Evolutionary conservation across 2,797 vertebrate species (phyloP).

Genomic region (Falco cherrug): DNA sequence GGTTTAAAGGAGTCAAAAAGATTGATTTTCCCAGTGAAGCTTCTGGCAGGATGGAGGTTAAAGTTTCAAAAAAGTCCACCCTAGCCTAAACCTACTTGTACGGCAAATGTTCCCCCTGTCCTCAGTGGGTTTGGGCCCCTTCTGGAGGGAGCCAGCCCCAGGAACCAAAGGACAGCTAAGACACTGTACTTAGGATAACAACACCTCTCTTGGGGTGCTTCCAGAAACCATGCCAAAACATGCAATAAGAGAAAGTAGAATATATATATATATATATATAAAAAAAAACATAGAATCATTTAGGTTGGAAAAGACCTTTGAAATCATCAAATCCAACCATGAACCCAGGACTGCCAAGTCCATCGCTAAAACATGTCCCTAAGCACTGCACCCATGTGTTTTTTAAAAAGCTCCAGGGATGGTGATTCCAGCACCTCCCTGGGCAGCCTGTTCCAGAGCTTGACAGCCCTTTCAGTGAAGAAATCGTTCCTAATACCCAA

Average conservation of each 20-base stretch:
- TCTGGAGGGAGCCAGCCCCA: neutral
- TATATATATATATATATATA: too few species aligned
- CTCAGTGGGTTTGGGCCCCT: neutral
- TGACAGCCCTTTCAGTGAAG: too few species aligned
- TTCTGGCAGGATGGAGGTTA: neutral
- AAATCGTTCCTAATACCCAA: too few species aligned
- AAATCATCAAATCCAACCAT: too few species aligned
- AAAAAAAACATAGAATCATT: too few species aligned
- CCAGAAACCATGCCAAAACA: neutral
- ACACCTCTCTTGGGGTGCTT: neutral
- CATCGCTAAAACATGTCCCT: too few species aligned
- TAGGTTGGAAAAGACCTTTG: too few species aligned
- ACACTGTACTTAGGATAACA: neutral
- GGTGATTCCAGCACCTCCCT: too few species aligned
- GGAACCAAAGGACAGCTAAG: neutral
- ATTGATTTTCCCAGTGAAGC: neutral
- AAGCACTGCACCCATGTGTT: too few species aligned
- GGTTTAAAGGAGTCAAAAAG: neutral
- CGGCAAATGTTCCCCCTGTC: neutral
- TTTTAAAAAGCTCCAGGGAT: too few species aligned
- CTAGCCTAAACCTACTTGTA: neutral
- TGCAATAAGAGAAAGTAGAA: neutral
- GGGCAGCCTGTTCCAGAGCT: too few species aligned
- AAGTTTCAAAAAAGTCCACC: neutral
- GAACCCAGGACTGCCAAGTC: too few species aligned